Percentiles rank a stretch among this genome's conserved stretches.
Evolutionary conservation across 1,140 invertebrate species (phyloP).

Genomic region (Steinernema khuongi): DNA sequence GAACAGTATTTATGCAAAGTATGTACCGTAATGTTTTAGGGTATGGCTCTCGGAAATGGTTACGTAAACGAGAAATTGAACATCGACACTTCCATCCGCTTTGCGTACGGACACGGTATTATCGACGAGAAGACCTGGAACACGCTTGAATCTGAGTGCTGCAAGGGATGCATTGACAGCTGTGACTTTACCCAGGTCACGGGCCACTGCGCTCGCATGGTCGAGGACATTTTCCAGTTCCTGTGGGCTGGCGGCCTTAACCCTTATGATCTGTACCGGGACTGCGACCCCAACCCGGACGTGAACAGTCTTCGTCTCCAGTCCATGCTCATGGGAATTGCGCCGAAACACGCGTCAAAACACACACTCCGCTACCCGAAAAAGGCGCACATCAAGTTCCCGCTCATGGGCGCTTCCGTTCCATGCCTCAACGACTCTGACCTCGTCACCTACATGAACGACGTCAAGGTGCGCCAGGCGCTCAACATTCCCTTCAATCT

Average conservation of each 20-base stretch:
- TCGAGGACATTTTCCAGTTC: conserved; percentile 59
- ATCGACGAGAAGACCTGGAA: conserved; percentile 58
- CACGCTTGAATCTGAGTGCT: conserved; percentile 51
- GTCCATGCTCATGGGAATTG: conserved; percentile 40
- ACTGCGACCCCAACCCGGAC: conserved; percentile 56
- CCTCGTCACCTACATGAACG: conserved; percentile 54
- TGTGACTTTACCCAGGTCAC: conserved; percentile 52
- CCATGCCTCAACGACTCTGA: conserved; percentile 58
- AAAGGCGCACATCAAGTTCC: conserved; percentile 26
- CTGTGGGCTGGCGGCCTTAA: conserved; percentile 56
- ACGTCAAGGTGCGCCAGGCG: conserved; percentile 49
- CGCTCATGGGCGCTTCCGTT: conserved; percentile 37
- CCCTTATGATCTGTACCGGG: conserved; percentile 56
- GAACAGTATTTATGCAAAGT: too few species aligned
- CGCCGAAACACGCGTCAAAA: neutral
- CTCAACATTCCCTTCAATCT: conserved; percentile 55
- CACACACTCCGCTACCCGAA: conserved; percentile 19
- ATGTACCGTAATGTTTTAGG: conserved; percentile 27
- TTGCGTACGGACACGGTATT: conserved; percentile 56
- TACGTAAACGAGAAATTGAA: conserved; percentile 57
- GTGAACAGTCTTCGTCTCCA: conserved; percentile 45
- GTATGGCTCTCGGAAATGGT: conserved; percentile 58
- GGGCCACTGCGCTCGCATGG: conserved; percentile 49
- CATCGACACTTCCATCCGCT: conserved; percentile 58
- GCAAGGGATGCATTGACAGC: conserved; percentile 47